A percentile compares a stretch with the other conserved stretches of the same genome.
phyloP scores from a whole-genome alignment of 2,888 invertebrate species.

The Digitonthophagus gazella region DNA sequence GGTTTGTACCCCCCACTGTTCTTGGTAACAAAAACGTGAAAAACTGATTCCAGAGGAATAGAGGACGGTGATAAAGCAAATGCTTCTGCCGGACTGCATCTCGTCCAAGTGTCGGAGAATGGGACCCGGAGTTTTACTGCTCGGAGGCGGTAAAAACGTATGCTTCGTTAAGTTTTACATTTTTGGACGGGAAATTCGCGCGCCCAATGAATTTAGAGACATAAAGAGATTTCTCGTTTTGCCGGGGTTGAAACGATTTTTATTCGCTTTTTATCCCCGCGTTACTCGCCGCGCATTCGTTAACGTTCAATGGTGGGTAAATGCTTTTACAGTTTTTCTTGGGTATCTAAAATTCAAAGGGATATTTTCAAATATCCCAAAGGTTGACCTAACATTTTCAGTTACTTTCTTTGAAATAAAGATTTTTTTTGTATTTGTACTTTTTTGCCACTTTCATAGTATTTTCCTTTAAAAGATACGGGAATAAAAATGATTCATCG shows the following conservation, averaged over 20 bases:
- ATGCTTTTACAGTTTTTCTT: not conserved
- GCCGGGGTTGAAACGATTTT: not conserved
- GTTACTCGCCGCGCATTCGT: not conserved
- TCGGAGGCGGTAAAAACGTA: conserved; percentile 9
- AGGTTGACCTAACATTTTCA: too few species aligned
- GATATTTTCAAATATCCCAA: not conserved
- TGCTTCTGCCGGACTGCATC: not conserved
- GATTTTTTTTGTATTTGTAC: too few species aligned
- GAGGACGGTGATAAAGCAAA: not conserved
- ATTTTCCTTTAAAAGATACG: too few species aligned
- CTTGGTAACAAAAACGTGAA: not conserved
- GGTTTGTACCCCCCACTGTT: not conserved
- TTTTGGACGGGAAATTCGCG: not conserved
- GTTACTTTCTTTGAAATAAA: too few species aligned
- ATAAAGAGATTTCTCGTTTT: not conserved
- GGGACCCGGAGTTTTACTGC: too few species aligned
- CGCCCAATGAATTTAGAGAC: not conserved
- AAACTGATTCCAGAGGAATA: not conserved
- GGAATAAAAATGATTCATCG: too few species aligned
- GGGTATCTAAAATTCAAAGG: not conserved
- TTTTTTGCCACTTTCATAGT: too few species aligned
- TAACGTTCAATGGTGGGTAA: not conserved
- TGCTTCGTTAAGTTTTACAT: conserved; percentile 17
- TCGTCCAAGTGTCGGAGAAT: not conserved
- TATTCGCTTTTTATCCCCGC: not conserved